Base-by-base conservation (phyloP, 2,113 vertebrate species). In the Sinocyclocheilus grahami region DNA sequence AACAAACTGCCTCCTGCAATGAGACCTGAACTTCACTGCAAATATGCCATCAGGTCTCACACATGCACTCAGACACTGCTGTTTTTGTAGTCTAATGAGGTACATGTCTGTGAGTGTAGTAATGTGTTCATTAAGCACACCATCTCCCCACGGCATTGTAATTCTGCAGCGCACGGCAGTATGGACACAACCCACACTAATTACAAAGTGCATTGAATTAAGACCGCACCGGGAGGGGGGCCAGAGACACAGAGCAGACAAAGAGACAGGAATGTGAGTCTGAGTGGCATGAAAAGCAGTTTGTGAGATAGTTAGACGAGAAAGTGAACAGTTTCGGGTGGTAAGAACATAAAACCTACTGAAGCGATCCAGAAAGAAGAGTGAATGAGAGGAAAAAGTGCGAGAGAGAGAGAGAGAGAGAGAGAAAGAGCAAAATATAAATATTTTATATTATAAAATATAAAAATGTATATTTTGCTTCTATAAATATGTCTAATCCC, bases 141-240 rank as follows among this genome's bases (percentile, higher is more conserved):
- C 24, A 39, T 72, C 74, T 86, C 76, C 83, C 79, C n/a, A 72
- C 5, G 55, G 53, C 58, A 60, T 67, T 78, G 22, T 69, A 72
- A 79, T 90, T 90, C 78, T 90, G 80, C 86, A 88, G 88, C 80
- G n/a, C 89, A 90, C 85, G 86, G 48, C 90, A 84, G 75, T 89
- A 86, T 89, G 91, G 88, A 91, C 91, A 91, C 78, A 75, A 85
- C 51, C 42, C 39, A 63, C 58, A 42, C 72, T 86, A 82, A 92
- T 93, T 91, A 91, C 88, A 91, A 87, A 63, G 37, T 76, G 77
- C 77, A 77, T 27, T 72, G 77, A 85, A 79, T 86, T 86, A 86
- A 33, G 78, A 67, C 33, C 14, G 27, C 2, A 1, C 27, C 16
- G 20, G 67, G 51, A 87, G 58, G 20, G 60, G 65, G 87, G 63